phyloP scores from a whole-genome alignment of 2,113 vertebrate genomes.

The Gymnorhina tibicen region DNA sequence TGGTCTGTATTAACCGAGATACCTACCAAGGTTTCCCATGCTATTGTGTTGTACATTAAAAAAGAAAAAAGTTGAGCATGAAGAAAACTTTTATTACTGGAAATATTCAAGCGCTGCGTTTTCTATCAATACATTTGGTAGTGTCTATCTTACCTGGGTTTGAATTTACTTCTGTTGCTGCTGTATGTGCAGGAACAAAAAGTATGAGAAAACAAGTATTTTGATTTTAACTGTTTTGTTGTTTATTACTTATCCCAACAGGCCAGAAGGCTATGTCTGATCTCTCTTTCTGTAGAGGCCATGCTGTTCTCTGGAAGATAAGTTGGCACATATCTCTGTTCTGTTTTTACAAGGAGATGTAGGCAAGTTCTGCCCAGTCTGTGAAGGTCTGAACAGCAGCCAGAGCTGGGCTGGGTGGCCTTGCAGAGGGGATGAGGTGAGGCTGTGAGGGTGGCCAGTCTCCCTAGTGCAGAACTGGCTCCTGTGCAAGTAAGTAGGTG shows the following conservation, averaged over 20 bases:
- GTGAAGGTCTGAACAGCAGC: neutral
- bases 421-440: neutral
- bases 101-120: neutral
- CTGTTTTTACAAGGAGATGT: neutral
- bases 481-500: neutral
- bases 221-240: neutral
- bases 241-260: neutral
- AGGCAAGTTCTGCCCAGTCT: neutral
- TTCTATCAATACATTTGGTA: neutral
- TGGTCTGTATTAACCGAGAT: neutral
- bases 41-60: neutral
- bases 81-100: neutral
- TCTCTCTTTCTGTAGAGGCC: neutral
- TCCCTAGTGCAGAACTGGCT: neutral
- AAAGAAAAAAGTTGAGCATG: neutral
- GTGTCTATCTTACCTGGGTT: neutral
- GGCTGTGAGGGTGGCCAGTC: accelerated
- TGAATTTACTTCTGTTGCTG: neutral
- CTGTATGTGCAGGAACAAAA: neutral
- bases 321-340: neutral
- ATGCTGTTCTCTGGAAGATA: neutral
- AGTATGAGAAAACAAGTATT: neutral
- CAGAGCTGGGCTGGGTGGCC: neutral
- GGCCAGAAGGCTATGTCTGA: neutral
- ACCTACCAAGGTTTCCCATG: neutral